phyloP scores from a whole-genome alignment of 2,113 vertebrate species.

The Hyperopisus bebe region DNA sequence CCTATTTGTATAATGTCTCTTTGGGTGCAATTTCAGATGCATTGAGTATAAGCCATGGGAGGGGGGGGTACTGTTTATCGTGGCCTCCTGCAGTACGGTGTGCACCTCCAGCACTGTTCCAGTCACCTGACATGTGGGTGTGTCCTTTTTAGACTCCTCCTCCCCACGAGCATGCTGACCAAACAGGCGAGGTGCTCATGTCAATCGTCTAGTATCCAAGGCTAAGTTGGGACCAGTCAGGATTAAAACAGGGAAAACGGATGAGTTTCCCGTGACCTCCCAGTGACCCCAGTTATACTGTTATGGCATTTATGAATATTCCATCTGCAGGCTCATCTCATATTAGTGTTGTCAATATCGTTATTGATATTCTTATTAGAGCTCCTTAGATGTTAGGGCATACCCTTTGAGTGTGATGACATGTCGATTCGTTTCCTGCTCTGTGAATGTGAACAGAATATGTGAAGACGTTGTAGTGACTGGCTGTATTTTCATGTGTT shows the following conservation, averaged over 20 bases:
- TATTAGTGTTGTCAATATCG: constrained; percentile 12
- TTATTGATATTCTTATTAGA: constrained; percentile 37
- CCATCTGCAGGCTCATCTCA: constrained; percentile 44
- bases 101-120: background rate
- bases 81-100: background rate
- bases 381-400: constrained; percentile 29
- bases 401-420: constrained; percentile 45
- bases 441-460: constrained; percentile 49
- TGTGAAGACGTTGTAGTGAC: constrained; percentile 46
- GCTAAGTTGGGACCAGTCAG: background rate
- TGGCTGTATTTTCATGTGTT: constrained; percentile 21
- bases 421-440: constrained; percentile 41
- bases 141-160: constrained; percentile 9
- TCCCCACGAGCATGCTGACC: background rate
- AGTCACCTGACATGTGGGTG: background rate
- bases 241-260: background rate
- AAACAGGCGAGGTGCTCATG: background rate
- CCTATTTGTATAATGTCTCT: background rate
- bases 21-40: background rate
- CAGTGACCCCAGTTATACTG: constrained; percentile 1
- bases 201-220: background rate
- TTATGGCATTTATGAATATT: constrained; percentile 39
- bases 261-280: background rate
- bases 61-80: background rate
- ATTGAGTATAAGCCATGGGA: background rate